These are phyloP conservation scores for Xiphorhynchus elegans DNA, from an alignment of 2,113 vertebrate genomes.

Conservation along the genomic window DNA sequence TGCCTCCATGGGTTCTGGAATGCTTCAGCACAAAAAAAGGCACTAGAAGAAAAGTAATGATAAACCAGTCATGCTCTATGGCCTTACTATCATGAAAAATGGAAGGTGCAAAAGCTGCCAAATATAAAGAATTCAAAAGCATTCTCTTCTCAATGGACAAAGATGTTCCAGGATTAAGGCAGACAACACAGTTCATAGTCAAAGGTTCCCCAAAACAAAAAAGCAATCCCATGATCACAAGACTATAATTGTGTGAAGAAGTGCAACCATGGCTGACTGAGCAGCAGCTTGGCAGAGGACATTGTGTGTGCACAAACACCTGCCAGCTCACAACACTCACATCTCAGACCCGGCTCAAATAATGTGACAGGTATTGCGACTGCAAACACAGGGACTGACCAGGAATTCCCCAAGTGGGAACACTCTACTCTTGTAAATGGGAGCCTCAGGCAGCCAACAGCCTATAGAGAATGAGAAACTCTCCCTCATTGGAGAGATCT, in stretches of 20 bases:
- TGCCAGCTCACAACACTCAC: neutral
- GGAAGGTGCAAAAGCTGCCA: neutral
- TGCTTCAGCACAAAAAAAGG: neutral
- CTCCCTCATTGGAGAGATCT: neutral
- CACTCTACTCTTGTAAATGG: neutral
- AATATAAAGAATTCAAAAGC: neutral
- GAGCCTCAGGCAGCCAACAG: neutral
- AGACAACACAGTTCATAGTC: neutral
- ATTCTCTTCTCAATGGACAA: neutral
- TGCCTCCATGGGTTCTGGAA: neutral
- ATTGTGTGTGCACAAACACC: rapidly evolving
- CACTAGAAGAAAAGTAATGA: neutral
- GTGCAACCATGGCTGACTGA: neutral
- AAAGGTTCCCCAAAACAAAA: neutral
- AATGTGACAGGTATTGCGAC: rapidly evolving
- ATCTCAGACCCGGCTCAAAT: neutral
- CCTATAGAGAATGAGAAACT: neutral
- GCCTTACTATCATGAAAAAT: neutral
- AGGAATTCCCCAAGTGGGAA: neutral
- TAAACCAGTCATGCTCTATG: neutral
- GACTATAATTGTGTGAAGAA: neutral
- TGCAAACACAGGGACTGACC: neutral
- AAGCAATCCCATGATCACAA: neutral
- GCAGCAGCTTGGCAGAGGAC: neutral
- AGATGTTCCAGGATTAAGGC: neutral